These are phyloP conservation scores for Cheilinus undulatus DNA, from an alignment of 2,113 vertebrate species.

Conservation along the genomic window DNA sequence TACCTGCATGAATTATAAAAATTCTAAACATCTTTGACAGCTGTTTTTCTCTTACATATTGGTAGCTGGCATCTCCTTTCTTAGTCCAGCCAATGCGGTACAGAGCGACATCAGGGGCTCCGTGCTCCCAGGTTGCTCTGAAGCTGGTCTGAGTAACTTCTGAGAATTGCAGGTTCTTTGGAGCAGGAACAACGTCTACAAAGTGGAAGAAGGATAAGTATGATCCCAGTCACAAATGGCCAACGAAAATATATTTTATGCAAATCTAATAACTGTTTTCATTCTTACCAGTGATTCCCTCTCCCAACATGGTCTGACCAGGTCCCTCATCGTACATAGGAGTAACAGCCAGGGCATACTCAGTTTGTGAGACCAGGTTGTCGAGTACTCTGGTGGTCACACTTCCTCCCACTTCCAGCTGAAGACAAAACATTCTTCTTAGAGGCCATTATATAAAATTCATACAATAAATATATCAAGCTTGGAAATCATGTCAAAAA, in stretches of 20 bases:
- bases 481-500: background rate
- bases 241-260: background rate
- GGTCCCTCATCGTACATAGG: slow-evolving; percentile 90
- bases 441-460: background rate
- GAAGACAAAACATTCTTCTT: slow-evolving; percentile 34
- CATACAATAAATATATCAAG: background rate
- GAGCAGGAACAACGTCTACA: slow-evolving; percentile 90
- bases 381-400: slow-evolving; percentile 84
- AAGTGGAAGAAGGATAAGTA: background rate
- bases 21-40: slow-evolving; percentile 16
- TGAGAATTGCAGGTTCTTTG: slow-evolving; percentile 90
- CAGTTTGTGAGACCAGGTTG: slow-evolving; percentile 91
- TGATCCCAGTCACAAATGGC: background rate
- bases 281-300: slow-evolving; percentile 88
- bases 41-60: slow-evolving; percentile 76
- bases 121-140: slow-evolving; percentile 93
- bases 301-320: slow-evolving; percentile 83
- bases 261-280: background rate
- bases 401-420: slow-evolving; percentile 91
- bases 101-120: slow-evolving; percentile 93
- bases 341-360: slow-evolving; percentile 88
- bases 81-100: slow-evolving; percentile 93
- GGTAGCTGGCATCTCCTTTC: slow-evolving; percentile 78
- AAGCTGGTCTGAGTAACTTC: slow-evolving; percentile 90
- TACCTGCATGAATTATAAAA: slow-evolving; percentile 30